These are phyloP conservation scores for Melanostigma gelatinosum DNA, from an alignment of 2,113 vertebrate species.

Conservation along the genomic window DNA sequence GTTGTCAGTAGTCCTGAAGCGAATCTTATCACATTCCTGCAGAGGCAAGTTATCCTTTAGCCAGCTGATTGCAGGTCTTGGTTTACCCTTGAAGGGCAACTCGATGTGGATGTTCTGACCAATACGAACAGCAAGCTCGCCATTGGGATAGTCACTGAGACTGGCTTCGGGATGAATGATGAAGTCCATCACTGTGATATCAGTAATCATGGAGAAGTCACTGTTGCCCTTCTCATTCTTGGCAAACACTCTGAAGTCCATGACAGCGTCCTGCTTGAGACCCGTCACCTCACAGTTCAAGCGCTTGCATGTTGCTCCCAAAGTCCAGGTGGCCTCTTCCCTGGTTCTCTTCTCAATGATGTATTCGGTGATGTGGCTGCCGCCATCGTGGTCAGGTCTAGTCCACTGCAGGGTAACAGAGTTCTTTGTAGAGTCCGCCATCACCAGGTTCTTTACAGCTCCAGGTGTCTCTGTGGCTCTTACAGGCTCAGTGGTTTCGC, in stretches of 20 bases:
- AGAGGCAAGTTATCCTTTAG: conserved; percentile 92
- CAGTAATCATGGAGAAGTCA: conserved; percentile 89
- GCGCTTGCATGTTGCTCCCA: conserved; percentile 88
- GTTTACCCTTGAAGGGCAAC: conserved; percentile 96
- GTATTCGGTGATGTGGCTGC: conserved; percentile 94
- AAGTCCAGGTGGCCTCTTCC: conserved; percentile 87
- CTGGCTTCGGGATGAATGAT: conserved; percentile 92
- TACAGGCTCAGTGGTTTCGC: conserved; percentile 91
- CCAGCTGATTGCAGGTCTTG: conserved; percentile 93
- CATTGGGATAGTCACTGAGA: conserved; percentile 91
- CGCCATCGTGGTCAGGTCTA: conserved; percentile 96
- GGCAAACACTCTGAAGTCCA: conserved; percentile 94
- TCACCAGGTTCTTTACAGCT: conserved; percentile 88
- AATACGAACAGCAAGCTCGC: conserved; percentile 91
- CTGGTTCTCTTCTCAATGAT: conserved; percentile 91
- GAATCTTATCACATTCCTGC: conserved; percentile 94
- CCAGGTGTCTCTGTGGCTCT: conserved; percentile 95
- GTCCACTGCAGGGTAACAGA: conserved; percentile 93
- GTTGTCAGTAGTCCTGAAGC: conserved; percentile 95
- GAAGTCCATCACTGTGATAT: conserved; percentile 92
- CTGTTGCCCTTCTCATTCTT: conserved; percentile 97
- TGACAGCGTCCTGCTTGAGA: conserved; percentile 88
- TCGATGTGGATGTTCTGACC: conserved; percentile 95
- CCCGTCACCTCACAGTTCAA: conserved; percentile 90
- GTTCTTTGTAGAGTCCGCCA: conserved; percentile 93